Evolutionary conservation across 2,888 invertebrate genomes (phyloP).

Genomic region (Cheilosia urbana): DNA sequence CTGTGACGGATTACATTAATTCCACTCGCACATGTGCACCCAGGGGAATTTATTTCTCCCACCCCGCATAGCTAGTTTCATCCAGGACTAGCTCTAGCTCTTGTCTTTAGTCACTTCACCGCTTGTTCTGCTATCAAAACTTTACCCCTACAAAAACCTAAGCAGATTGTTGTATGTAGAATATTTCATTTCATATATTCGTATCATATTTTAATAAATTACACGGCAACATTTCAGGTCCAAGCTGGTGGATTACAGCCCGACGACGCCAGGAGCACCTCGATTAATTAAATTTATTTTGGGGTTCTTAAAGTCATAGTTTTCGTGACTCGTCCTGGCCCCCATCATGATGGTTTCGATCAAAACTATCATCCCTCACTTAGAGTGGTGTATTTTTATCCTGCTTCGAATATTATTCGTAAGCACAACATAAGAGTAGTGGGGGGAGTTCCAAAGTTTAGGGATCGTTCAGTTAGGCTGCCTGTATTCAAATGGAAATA

Average conservation of each 20-base stretch:
- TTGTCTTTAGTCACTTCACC: not conserved
- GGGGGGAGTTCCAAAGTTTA: slow-evolving; percentile 11
- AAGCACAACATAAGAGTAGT: slow-evolving; percentile 42
- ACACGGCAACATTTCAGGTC: slow-evolving; percentile 22
- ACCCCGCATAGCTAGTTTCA: not conserved
- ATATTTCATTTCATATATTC: slow-evolving; percentile 49
- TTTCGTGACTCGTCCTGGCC: not conserved
- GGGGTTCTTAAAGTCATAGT: slow-evolving; percentile 32
- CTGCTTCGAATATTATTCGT: slow-evolving; percentile 41
- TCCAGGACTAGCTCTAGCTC: not conserved
- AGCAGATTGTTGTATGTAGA: slow-evolving; percentile 56
- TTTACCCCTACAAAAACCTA: slow-evolving; percentile 36
- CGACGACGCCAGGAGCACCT: not conserved
- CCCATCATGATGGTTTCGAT: not conserved
- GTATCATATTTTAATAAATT: slow-evolving; percentile 67
- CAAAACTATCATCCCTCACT: slow-evolving; percentile 12
- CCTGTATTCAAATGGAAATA: slow-evolving; percentile 63
- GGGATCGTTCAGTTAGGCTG: not conserved
- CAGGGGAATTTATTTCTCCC: slow-evolving; percentile 19
- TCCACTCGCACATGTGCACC: slow-evolving; percentile 45
- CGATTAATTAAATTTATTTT: slow-evolving; percentile 44
- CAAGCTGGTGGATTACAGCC: slow-evolving; percentile 5
- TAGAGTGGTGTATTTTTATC: slow-evolving; percentile 6
- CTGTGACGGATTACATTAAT: slow-evolving; percentile 65
- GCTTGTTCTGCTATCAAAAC: slow-evolving; percentile 13